Percentiles rank a stretch among this genome's conserved stretches.
Conservation (phyloP, 2,888 invertebrate genomes). For the Terebella lapidaria region DNA sequence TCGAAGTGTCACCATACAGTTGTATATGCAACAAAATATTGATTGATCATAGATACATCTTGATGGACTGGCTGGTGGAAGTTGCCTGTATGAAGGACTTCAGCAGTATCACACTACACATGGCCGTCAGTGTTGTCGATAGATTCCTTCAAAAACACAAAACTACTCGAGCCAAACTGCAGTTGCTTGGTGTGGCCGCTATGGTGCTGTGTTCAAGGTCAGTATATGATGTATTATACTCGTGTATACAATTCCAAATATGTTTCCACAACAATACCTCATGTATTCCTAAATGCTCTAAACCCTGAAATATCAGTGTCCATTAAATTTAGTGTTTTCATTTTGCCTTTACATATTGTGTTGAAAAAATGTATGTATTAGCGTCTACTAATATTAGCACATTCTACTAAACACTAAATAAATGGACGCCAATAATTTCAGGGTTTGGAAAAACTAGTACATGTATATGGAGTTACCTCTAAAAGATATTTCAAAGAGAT, state of each 20-base stretch:
- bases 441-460: too few relatives aligned
- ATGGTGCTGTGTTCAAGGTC: slow-evolving; percentile 51
- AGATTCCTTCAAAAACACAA: slow-evolving; percentile 36
- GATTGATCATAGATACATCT: slow-evolving; percentile 36
- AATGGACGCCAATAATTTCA: too few relatives aligned
- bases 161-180: slow-evolving; percentile 39
- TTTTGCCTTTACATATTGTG: background rate
- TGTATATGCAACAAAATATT: too few relatives aligned
- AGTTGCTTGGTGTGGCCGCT: slow-evolving; percentile 47
- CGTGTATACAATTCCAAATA: background rate
- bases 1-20: too few relatives aligned
- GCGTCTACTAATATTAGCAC: too few relatives aligned
- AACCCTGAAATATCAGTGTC: too few relatives aligned
- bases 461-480: too few relatives aligned
- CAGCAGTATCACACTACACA: slow-evolving; percentile 42
- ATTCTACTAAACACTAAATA: too few relatives aligned
- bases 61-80: slow-evolving; percentile 52
- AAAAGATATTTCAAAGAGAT: too few relatives aligned
- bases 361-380: too few relatives aligned
- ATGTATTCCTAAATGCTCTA: too few relatives aligned
- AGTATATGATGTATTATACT: slow-evolving; percentile 6
- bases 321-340: background rate
- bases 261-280: too few relatives aligned
- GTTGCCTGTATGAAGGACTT: slow-evolving; percentile 50
- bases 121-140: slow-evolving; percentile 46